phyloP scores from a whole-genome alignment of 2,888 invertebrate genomes.

The Aquatica leii region DNA sequence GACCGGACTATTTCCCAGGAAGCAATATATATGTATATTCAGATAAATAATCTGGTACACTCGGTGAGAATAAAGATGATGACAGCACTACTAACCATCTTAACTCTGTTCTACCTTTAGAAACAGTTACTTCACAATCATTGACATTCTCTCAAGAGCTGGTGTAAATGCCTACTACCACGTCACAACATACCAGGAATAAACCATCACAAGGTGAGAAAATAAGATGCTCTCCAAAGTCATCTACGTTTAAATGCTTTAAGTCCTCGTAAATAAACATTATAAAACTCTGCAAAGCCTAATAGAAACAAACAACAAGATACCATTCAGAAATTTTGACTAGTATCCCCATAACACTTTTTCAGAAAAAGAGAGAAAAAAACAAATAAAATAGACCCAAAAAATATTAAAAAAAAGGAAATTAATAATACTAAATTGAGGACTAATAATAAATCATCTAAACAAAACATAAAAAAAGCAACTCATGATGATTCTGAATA shows the following conservation, averaged over 20 bases:
- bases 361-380: slow-evolving; percentile 16
- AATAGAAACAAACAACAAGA: no score
- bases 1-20: slow-evolving; percentile 24
- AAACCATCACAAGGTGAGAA: slow-evolving; percentile 1
- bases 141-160: neutral
- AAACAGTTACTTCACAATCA: slow-evolving; percentile 13
- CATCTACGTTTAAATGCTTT: neutral
- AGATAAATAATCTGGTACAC: neutral
- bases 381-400: slow-evolving; percentile 24
- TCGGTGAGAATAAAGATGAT: neutral
- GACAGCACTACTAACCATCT: slow-evolving; percentile 7
- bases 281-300: no score
- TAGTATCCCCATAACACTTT: slow-evolving; percentile 22
- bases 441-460: slow-evolving; percentile 6
- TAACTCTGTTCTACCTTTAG: slow-evolving; percentile 1
- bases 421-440: neutral
- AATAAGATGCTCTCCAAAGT: slow-evolving; percentile 10
- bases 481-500: no score
- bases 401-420: neutral
- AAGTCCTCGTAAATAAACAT: slow-evolving; percentile 12
- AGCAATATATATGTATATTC: neutral
- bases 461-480: neutral
- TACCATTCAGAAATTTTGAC: no score
- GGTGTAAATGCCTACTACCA: no score
- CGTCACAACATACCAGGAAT: no score